These are phyloP conservation scores for Hemitrygon akajei DNA, from an alignment of 2,797 vertebrate genomes.

Conservation along the genomic window DNA sequence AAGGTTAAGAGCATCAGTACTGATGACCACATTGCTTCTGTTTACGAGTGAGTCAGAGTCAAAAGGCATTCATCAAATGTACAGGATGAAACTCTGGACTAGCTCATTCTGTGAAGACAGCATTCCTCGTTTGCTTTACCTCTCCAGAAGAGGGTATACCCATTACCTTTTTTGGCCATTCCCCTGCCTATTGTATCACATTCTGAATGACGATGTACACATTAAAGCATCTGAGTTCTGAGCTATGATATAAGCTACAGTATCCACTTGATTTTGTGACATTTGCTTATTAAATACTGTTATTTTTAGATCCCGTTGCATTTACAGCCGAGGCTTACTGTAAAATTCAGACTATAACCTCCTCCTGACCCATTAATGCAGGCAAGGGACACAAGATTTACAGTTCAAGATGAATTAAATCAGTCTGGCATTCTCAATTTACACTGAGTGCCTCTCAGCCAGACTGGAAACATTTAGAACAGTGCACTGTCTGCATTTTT, in stretches of 20 bases:
- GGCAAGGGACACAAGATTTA: slow-evolving; percentile 34
- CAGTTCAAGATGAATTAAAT: slow-evolving; percentile 36
- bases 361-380: slow-evolving; percentile 36
- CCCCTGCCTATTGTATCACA: too few species aligned
- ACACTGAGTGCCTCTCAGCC: slow-evolving; percentile 36
- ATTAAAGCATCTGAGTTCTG: too few species aligned
- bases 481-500: slow-evolving; percentile 34
- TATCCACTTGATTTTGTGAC: slow-evolving; percentile 1
- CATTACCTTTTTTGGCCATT: too few species aligned
- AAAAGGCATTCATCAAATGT: too few species aligned
- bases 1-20: too few species aligned
- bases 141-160: too few species aligned
- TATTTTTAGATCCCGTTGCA: slow-evolving; percentile 1
- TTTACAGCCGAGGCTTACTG: not conserved
- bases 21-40: too few species aligned
- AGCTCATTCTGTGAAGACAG: too few species aligned
- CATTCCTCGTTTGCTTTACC: too few species aligned
- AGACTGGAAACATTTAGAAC: slow-evolving; percentile 35
- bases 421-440: slow-evolving; percentile 35
- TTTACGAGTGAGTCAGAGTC: too few species aligned
- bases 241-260: not conserved
- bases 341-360: slow-evolving; percentile 33
- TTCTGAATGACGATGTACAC: too few species aligned
- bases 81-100: too few species aligned
- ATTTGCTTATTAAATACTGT: not conserved